Evolutionary conservation across 1,140 invertebrate genomes (phyloP), one percentile per base, ranked within the genome.

Genomic region (Amphibalanus amphitrite): DNA sequence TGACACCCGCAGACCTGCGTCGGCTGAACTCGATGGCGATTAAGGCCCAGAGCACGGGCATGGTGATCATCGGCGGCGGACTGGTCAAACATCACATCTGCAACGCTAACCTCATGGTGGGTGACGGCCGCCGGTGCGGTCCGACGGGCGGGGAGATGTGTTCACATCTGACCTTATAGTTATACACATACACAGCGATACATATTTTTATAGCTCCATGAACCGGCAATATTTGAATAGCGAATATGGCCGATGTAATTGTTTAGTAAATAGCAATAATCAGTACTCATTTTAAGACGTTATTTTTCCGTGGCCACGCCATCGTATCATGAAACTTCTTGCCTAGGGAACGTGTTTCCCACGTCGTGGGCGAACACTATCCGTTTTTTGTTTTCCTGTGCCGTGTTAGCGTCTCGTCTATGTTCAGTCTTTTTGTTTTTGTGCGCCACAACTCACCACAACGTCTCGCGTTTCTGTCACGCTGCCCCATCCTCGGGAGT

Each of bases 1-100:
- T n/a, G n/a, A n/a, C n/a, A n/a, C n/a, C 38, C 38, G 38, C 38
- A 38, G 38, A 99, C 84, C 84, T 99, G 71, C 82, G 87, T 71
- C 84, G 91, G 72, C 79, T 99, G 17, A 99, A 99, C 82, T 89
- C 88, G 30, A 93, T 98, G 84, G 91, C 97, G n/a, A 89, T 97
- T 1, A 93, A 93, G 81, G 91, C 96, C 6, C 81, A 88, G 25
- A 90, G 95, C 76, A 91, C 90, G 69, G 97, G 97, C n/a, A 92
- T 98, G 85, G 90, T 99, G 59, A 97, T 99, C 75, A 80, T 99
- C 67, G 97, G 97, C 17, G 96, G 96, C 68, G 96, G 97, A 15
- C 82, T 99, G 0, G 86, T 98, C n/a, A 99, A 99, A 82, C 97
- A 99, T 83, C 97, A 99, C 78, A 98, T 98, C 72, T 97, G 93